Conservation (phyloP, 2,888 invertebrate genomes). For the Crioceris asparagi region DNA sequence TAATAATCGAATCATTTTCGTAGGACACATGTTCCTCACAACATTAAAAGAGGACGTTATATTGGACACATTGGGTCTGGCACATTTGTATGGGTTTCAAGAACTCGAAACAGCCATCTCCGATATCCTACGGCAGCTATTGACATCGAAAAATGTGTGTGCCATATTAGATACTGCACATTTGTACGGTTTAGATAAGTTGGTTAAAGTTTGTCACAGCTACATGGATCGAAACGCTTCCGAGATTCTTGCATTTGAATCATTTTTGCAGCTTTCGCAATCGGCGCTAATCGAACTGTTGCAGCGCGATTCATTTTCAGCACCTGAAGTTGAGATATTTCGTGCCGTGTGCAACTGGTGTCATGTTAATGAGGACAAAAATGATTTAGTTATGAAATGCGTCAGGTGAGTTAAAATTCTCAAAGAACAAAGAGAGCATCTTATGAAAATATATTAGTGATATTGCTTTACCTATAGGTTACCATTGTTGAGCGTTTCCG, state of each 20-base stretch:
- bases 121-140: constrained; percentile 80
- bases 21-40: constrained; percentile 57
- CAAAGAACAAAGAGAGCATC: neutral
- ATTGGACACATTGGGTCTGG: constrained; percentile 68
- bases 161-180: constrained; percentile 89
- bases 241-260: constrained; percentile 73
- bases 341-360: constrained; percentile 82
- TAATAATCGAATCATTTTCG: constrained; percentile 8
- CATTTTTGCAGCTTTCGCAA: constrained; percentile 73
- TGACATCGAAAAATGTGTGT: constrained; percentile 84
- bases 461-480: constrained; percentile 33
- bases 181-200: constrained; percentile 53
- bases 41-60: constrained; percentile 58
- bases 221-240: constrained; percentile 85
- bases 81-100: constrained; percentile 91
- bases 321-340: constrained; percentile 92
- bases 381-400: constrained; percentile 42
- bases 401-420: constrained; percentile 42
- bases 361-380: constrained; percentile 54
- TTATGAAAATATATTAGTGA: neutral
- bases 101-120: constrained; percentile 88
- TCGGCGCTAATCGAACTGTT: constrained; percentile 76
- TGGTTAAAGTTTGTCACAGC: constrained; percentile 72
- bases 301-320: constrained; percentile 90
- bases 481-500: constrained; percentile 78